These are phyloP conservation scores for Rhamnusium bicolor DNA, from an alignment of 2,888 invertebrate species.

Conservation along the genomic window DNA sequence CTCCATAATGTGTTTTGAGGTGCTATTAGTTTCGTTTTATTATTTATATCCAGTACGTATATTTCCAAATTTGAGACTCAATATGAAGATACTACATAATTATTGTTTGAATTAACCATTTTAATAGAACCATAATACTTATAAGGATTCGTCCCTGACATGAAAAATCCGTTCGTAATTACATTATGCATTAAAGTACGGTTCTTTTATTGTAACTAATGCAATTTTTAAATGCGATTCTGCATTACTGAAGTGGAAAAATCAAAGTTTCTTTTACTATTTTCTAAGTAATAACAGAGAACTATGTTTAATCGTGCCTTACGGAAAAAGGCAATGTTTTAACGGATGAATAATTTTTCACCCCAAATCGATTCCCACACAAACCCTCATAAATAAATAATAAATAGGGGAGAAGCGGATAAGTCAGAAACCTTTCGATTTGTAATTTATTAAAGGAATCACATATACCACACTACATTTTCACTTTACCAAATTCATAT, in stretches of 20 bases:
- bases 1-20: too few relatives aligned
- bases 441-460: conserved; percentile 32
- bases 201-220: not conserved
- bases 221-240: not conserved
- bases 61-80: too few relatives aligned
- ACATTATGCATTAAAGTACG: not conserved
- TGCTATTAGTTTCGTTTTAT: too few relatives aligned
- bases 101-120: too few relatives aligned
- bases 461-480: conserved; percentile 1
- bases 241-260: not conserved
- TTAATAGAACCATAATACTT: not conserved
- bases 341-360: conserved; percentile 3
- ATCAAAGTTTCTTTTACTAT: not conserved
- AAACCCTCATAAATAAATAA: conserved; percentile 33
- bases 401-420: conserved; percentile 28
- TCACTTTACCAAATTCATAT: conserved; percentile 18
- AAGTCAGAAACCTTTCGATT: conserved; percentile 22
- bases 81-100: too few relatives aligned
- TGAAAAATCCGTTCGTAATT: not conserved
- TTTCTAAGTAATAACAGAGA: not conserved
- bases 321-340: not conserved
- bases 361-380: conserved; percentile 23
- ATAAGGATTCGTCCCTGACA: not conserved
- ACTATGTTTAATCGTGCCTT: not conserved
- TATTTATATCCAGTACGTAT: too few relatives aligned